A percentile compares a stretch with the other conserved stretches of the same genome.
Conservation (phyloP, 2,113 vertebrate species). For the Alosa alosa region DNA sequence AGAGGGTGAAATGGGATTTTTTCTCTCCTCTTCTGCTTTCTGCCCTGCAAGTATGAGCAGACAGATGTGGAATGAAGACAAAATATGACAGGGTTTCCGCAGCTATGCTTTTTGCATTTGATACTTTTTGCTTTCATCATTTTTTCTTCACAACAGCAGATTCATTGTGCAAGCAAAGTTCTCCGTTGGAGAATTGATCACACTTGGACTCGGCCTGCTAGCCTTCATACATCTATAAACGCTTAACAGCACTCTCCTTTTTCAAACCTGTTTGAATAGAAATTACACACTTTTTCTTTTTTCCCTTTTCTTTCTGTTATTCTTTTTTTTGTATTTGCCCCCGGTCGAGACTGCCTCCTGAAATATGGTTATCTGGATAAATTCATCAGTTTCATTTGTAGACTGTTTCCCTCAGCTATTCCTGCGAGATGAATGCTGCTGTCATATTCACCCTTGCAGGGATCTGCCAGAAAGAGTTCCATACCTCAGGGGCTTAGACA, state of each 20-base stretch:
- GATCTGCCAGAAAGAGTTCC: conserved; percentile 9
- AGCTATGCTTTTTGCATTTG: neutral
- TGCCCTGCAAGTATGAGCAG: neutral
- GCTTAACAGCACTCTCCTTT: neutral
- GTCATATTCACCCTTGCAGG: conserved; percentile 13
- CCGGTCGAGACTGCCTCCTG: neutral
- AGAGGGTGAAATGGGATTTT: neutral
- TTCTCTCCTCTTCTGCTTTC: neutral
- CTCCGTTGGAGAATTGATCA: neutral
- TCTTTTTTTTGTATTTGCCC: neutral
- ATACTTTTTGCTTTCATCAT: neutral
- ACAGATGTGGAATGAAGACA: neutral
- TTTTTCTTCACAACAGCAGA: neutral
- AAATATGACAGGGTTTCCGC: neutral
- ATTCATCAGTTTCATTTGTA: conserved; percentile 19
- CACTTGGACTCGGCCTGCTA: neutral
- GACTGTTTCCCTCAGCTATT: conserved; percentile 19
- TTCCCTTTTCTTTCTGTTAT: neutral
- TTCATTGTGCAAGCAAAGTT: neutral
- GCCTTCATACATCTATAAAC: neutral
- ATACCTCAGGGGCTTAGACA: neutral
- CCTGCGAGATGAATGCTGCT: neutral
- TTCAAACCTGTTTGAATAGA: conserved; percentile 8
- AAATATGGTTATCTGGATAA: conserved; percentile 18
- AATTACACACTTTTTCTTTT: neutral